Base-by-base conservation (phyloP, 1,140 invertebrate genomes). In the Drosophila nigrodunni region DNA sequence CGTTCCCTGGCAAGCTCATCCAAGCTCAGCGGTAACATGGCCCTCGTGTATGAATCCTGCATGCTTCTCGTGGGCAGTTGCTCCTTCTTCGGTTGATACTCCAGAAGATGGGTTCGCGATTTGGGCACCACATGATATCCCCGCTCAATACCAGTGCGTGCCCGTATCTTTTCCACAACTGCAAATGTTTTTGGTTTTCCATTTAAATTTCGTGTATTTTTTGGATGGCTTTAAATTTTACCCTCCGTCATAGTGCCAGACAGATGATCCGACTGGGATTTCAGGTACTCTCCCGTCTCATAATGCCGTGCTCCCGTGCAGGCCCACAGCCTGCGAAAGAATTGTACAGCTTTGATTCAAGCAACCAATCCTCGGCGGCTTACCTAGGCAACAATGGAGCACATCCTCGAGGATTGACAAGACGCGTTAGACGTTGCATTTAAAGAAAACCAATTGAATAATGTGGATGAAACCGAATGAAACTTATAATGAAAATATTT, bases 1-100 rank as follows among this genome's bases (percentile, higher is more conserved):
- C 95, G 94, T 68, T 97, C 94, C 44, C 95, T 93, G 0, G 96
- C 90, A 1, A 80, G 61, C 4, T 93, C 76, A 89, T 96, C 93
- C 2, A 91, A 92, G 6, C 93, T 94, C 3, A 97, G 85, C 0
- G 96, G 96, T 69, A 97, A 95, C 13, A 95, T 87, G 2, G 94
- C 95, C 39, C 94, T 93, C 21, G 94, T 93, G 82, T 94, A 96
- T 77, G 96, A 96, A 74, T 97, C 96, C 89, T 94, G 73, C 94
- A 95, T 94, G 3, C 92, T 92, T 15, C 93, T 88, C 9, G 91
- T 52, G 2, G 94, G 93, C 11, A 95, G 55, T 10, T 93, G 91
- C 39, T 87, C 78, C 10, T 55, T 52, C 21, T 83, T 91, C 0
- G 92, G 92, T 8, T 81, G 73, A 66, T 91, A 80, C 57, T 90